Conservation (phyloP, 92 coral and sea anemone genomes). For the Actinernus sp. region DNA sequence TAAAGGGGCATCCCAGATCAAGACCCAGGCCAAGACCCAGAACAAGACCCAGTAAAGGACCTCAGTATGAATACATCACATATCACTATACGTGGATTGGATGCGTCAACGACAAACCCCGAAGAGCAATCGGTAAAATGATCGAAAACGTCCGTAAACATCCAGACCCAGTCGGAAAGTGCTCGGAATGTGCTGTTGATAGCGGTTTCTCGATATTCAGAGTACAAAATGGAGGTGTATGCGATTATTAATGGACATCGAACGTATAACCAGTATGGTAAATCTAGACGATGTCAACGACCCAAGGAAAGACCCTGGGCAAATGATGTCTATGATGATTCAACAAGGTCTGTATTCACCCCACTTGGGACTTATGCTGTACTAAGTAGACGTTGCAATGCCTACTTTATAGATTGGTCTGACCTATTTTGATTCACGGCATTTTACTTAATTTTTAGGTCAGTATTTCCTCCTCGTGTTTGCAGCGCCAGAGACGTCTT, state of each 20-base stretch:
- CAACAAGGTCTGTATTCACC: no score
- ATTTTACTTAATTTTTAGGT: no score
- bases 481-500: no score
- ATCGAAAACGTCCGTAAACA: not conserved
- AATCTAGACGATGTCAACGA: not conserved
- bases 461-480: no score
- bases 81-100: slow-evolving; percentile 1
- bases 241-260: not conserved
- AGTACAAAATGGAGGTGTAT: slow-evolving; percentile 25
- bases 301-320: not conserved
- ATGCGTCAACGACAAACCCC: slow-evolving; percentile 5
- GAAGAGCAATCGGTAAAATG: not conserved
- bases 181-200: slow-evolving; percentile 5
- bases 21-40: no score
- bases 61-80: not conserved
- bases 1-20: no score
- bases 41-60: no score
- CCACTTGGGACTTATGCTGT: no score
- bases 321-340: not conserved
- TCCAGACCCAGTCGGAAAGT: slow-evolving; percentile 2
- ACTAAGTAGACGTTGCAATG: no score
- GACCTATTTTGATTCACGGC: no score
- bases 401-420: no score
- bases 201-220: slow-evolving; percentile 10
- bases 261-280: not conserved